A percentile compares a stretch with the other conserved stretches of the same genome.
Conservation (phyloP, 2,113 vertebrate species). For the Rhipidura dahli region DNA sequence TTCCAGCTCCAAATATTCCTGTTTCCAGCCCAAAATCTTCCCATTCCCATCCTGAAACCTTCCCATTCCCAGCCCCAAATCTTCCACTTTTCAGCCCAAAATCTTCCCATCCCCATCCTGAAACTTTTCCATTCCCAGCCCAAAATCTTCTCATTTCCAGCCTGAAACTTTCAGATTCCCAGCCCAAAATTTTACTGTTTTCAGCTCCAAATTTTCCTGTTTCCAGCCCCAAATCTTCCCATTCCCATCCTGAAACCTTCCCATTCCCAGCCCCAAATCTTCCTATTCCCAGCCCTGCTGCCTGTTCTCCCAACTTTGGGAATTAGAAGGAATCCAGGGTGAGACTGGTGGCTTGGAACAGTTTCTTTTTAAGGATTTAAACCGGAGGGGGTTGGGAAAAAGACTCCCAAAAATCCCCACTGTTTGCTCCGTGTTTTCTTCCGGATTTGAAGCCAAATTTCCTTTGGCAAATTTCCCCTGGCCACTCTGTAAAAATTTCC, state of each 20-base stretch:
- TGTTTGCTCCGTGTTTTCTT: neutral
- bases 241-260: too few relatives aligned
- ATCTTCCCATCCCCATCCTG: too few relatives aligned
- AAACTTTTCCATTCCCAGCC: too few relatives aligned
- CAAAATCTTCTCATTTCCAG: too few relatives aligned
- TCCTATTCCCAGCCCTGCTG: neutral
- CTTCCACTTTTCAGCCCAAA: accelerated
- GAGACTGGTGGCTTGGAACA: accelerated
- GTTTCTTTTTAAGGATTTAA: neutral
- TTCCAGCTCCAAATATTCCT: too few relatives aligned
- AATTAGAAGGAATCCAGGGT: neutral
- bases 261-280: too few relatives aligned
- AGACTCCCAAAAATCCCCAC: neutral
- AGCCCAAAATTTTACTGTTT: too few relatives aligned
- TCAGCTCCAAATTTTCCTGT: too few relatives aligned
- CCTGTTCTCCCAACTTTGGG: neutral
- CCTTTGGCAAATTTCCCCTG: neutral
- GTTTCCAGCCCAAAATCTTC: neutral
- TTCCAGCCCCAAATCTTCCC: too few relatives aligned
- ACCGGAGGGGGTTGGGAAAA: neutral
- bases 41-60: accelerated
- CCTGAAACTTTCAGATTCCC: too few relatives aligned
- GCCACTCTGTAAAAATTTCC: neutral
- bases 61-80: neutral
- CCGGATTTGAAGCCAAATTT: neutral